Evolutionary conservation across 2,797 vertebrate species (phyloP), one percentile per base, ranked within the genome.

Genomic region (Potorous gilbertii): DNA sequence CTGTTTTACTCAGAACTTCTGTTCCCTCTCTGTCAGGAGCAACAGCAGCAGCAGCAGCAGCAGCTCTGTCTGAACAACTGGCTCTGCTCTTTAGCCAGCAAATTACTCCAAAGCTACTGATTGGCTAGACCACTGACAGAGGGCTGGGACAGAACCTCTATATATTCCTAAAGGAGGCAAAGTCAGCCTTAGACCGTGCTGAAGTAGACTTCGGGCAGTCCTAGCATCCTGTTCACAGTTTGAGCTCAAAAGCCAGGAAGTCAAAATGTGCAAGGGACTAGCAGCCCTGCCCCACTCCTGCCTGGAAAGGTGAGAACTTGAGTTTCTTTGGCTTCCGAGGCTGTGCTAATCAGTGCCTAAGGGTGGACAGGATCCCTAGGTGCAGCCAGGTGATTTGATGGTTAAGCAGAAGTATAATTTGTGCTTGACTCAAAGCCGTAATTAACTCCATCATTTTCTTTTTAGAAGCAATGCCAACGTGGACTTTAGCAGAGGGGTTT

Each of bases 181-280:
- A 98, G 95, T 55, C 92, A 54, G 81, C 52, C 54, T 92, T 55
- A 94, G 97, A 96, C 54, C 59, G 56, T 93, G 18, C 14, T 6
- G 54, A 95, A 91, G 91, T 93, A 95, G 66, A 81, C 8, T 92
- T 29, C 94, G 54, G 62, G 6, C 66, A 96, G 93, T 96, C 62
- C 18, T 0, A 0, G 10, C 93, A 74, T 62, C 90, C 93, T 31
- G 27, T 92, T 93, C 28, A 94, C 94, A 93, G 90, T 31, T 66
- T 54, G 50, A 94, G 29, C 66, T 90, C 91, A 93, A 95, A 91
- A 16, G 55, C n/a, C 96, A 96, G 91, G 92, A 54, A 96, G 74
- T 97, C 97, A 99, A 98, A 98, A 99, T 99, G 99, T 99, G 99
- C 98, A 99, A 99, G 98, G 99, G 99, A 99, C 99, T 99, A 98